Conservation (phyloP, 1,140 invertebrate species). For the Habropoda laboriosa region DNA sequence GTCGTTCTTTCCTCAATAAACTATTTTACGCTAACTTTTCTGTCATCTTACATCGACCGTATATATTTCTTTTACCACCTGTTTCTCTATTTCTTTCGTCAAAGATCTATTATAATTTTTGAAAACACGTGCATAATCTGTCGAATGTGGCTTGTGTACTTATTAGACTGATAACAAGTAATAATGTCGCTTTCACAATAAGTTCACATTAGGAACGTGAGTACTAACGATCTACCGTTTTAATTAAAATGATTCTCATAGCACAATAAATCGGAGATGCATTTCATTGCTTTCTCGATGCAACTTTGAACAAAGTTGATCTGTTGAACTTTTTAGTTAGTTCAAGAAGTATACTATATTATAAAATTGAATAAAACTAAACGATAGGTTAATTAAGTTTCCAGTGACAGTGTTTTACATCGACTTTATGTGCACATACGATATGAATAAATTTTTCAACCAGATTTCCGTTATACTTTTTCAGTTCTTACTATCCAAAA, state of each 20-base stretch:
- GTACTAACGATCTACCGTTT: constrained; percentile 1
- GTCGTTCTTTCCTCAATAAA: constrained; percentile 12
- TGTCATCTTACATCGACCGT: neutral
- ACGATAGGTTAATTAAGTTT: constrained; percentile 17
- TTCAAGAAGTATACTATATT: neutral
- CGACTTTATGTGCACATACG: constrained; percentile 16
- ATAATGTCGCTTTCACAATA: constrained; percentile 2
- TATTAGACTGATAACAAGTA: constrained; percentile 50
- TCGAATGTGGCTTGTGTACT: constrained; percentile 50
- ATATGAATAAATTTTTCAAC: constrained; percentile 32
- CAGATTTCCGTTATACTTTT: neutral
- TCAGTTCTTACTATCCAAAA: constrained; percentile 12
- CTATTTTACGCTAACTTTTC: constrained; percentile 37
- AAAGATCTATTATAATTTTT: neutral
- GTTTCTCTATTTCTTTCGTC: neutral
- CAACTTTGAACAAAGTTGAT: neutral
- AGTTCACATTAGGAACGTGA: constrained; percentile 5
- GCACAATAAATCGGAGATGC: constrained; percentile 27
- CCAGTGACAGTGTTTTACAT: constrained; percentile 14
- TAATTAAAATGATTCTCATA: constrained; percentile 17
- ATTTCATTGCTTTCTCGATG: neutral
- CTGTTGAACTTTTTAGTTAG: neutral
- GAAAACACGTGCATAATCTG: neutral
- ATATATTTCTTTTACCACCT: constrained; percentile 9
- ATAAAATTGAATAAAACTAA: neutral